These are phyloP conservation scores for Telenomus remus DNA, from an alignment of 1,140 invertebrate genomes.

Conservation along the genomic window DNA sequence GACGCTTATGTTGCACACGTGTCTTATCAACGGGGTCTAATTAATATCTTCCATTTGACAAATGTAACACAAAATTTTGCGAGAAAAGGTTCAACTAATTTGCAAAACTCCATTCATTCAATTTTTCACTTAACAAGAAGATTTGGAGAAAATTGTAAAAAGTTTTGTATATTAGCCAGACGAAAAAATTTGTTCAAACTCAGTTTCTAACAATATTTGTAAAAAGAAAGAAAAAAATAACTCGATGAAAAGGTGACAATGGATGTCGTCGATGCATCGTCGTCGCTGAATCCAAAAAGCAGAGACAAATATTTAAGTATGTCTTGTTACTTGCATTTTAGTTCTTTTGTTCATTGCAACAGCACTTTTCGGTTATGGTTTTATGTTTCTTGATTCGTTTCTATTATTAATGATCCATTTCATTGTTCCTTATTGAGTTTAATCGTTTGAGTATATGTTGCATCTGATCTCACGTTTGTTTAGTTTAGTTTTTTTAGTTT, in stretches of 20 bases:
- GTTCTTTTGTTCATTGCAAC: conserved; percentile 18
- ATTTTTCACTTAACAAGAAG: no score
- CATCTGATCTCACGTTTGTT: conserved; percentile 24
- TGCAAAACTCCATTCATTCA: no score
- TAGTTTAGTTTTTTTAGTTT: conserved; percentile 7
- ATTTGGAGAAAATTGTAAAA: no score
- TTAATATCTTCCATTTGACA: neutral
- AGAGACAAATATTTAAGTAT: conserved; percentile 43
- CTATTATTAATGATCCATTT: conserved; percentile 34
- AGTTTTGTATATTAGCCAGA: conserved; percentile 66
- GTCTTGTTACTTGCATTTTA: conserved; percentile 14
- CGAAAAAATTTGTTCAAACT: neutral
- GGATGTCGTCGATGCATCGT: conserved; percentile 61
- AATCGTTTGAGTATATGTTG: conserved; percentile 36
- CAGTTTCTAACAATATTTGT: no score
- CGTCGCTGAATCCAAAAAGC: conserved; percentile 62
- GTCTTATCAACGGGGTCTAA: neutral
- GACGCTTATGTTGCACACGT: neutral
- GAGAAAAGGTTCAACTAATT: no score
- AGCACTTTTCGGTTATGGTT: conserved; percentile 38
- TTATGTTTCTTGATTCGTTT: conserved; percentile 23
- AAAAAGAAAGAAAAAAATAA: conserved; percentile 20
- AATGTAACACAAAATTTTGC: no score
- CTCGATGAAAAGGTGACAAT: neutral
- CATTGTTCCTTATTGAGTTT: conserved; percentile 24